phyloP scores from a whole-genome alignment of 2,797 vertebrate species.

The Crax fasciolata region DNA sequence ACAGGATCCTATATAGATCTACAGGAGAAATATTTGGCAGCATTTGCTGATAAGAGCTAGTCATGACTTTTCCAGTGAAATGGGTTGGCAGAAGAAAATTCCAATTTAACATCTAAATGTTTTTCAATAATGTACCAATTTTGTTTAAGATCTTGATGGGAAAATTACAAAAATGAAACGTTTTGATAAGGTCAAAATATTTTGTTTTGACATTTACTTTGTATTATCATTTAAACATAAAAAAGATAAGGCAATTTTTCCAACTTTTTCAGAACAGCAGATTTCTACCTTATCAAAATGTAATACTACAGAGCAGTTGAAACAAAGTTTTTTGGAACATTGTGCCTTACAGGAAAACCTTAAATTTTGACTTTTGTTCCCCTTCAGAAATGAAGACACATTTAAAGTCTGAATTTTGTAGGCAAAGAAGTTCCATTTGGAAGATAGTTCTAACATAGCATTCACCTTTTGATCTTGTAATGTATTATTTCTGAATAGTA shows the following conservation, averaged over 20 bases:
- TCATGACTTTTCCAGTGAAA: constrained; percentile 14
- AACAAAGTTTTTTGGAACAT: constrained; percentile 43
- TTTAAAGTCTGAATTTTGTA: constrained; percentile 58
- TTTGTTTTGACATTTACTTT: constrained; percentile 53
- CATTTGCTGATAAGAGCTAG: constrained; percentile 16
- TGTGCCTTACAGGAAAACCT: constrained; percentile 43
- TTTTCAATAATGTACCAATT: constrained; percentile 33
- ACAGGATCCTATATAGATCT: constrained; percentile 10
- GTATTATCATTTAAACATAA: constrained; percentile 41
- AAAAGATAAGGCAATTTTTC: constrained; percentile 16
- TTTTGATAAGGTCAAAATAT: constrained; percentile 39
- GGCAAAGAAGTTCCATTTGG: constrained; percentile 43
- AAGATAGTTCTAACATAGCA: constrained; percentile 29
- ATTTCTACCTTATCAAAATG: constrained; percentile 49
- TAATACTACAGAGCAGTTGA: constrained; percentile 27
- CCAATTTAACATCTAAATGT: neutral
- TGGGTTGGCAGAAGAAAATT: constrained; percentile 20
- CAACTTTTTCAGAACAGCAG: constrained; percentile 25
- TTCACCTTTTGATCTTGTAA: constrained; percentile 77
- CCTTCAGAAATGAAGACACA: constrained; percentile 46
- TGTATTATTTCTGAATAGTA: constrained; percentile 77
- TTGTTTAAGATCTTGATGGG: constrained; percentile 32
- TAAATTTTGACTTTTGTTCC: constrained; percentile 62
- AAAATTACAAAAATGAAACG: constrained; percentile 56
- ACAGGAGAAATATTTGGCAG: constrained; percentile 57